Percentiles rank a stretch among this genome's conserved stretches.
Evolutionary conservation across 2,888 invertebrate species (phyloP).

Genomic region (Toxonevra muliebris): DNA sequence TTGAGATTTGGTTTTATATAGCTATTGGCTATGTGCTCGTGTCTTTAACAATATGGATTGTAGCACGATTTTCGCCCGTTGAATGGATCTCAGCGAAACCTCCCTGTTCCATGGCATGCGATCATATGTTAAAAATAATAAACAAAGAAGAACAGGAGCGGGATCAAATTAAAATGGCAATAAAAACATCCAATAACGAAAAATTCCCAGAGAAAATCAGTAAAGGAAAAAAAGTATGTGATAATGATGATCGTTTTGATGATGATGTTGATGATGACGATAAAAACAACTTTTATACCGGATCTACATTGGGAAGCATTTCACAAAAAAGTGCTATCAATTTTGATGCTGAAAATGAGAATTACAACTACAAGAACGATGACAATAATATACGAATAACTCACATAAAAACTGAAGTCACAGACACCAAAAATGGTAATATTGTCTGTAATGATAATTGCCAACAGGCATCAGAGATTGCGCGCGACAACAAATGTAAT

Average conservation of each 20-base stretch:
- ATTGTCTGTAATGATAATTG: background rate
- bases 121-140: slow-evolving; percentile 49
- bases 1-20: slow-evolving; percentile 86
- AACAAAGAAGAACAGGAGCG: slow-evolving; percentile 36
- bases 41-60: slow-evolving; percentile 82
- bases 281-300: background rate
- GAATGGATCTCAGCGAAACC: slow-evolving; percentile 77
- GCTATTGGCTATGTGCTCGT: slow-evolving; percentile 82
- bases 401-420: background rate
- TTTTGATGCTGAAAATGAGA: background rate
- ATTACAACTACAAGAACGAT: background rate
- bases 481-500: background rate
- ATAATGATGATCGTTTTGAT: background rate
- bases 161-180: slow-evolving; percentile 39
- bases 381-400: background rate
- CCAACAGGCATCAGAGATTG: background rate
- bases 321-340: background rate
- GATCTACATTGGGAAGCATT: background rate
- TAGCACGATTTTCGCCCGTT: slow-evolving; percentile 84
- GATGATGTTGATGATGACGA: slow-evolving; percentile 5
- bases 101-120: slow-evolving; percentile 69
- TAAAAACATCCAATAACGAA: background rate
- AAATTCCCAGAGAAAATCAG: background rate
- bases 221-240: background rate
- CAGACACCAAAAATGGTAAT: background rate